Evolutionary conservation across 2,888 invertebrate species (phyloP), one percentile per base, ranked within the genome.

Genomic region (Caenorhabditis uteleia): DNA sequence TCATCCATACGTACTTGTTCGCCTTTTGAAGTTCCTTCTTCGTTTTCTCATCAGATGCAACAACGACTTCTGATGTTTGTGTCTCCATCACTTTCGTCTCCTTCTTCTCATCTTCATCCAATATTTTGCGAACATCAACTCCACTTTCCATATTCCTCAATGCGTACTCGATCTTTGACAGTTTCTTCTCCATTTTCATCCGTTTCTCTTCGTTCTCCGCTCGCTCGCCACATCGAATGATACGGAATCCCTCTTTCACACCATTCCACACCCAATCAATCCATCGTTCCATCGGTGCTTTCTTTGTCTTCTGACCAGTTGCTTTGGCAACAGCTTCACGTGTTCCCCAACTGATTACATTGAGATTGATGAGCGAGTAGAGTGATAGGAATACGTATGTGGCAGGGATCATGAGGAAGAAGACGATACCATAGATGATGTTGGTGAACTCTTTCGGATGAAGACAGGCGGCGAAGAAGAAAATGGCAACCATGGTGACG

Each of bases 311-410:
- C 44, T 76, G 65, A 12, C 82, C 82, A 25, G 78, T 80, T 7
- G 82, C 82, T 78, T 85, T 86, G 53, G 83, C 83, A 7, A 82
- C 84, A 10, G 87, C 89, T 84, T 94, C 95, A 61, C 95, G 87
- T 0, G 95, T 95, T 5, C 95, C 95, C 95, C 95, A 95, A 1
- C 91, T 89, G 3, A 95, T 91, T 79, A 92, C 91, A 84, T 95
- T 92, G 86, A 95, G 88, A 84, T 95, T 95, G 83, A 93, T 92
- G 25, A 94, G 87, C 0, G 93, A 92, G 84, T 92, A 95, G 54
- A 95, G 90, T 71, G 93, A 90, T 50, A 95, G 87, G 82, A 95
- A 86, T 88, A 95, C 89, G 84, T 94, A 95, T 90, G 94, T 94
- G 70, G 92, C 91, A 0, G 95, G 95, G 49, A 95, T 92, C 6